phyloP scores from a whole-genome alignment of 1,140 invertebrate genomes.

The Mercenaria mercenaria region DNA sequence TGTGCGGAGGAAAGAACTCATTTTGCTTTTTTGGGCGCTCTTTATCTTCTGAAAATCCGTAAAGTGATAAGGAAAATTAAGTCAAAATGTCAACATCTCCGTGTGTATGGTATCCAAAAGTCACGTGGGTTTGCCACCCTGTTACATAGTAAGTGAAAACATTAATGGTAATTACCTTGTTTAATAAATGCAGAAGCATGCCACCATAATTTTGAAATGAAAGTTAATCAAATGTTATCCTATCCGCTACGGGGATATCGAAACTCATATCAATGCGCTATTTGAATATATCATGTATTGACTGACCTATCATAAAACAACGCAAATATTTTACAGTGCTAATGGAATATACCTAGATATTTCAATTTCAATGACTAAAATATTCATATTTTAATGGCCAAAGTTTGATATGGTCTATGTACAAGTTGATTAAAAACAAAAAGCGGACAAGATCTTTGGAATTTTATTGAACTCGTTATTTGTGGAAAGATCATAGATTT shows the following conservation, averaged over 20 bases:
- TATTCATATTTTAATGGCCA: not conserved
- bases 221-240: not conserved
- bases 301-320: constrained; percentile 14
- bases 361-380: not conserved
- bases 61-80: too few species aligned
- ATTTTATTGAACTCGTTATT: too few species aligned
- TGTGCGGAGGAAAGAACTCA: too few species aligned
- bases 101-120: too few species aligned
- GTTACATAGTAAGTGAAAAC: not conserved
- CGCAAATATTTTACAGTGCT: constrained; percentile 12
- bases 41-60: too few species aligned
- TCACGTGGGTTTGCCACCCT: not conserved
- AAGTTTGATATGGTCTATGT: too few species aligned
- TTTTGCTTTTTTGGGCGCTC: too few species aligned
- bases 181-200: not conserved
- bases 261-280: too few species aligned
- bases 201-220: not conserved
- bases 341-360: not conserved
- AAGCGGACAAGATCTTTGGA: too few species aligned
- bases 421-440: too few species aligned
- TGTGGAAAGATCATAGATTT: too few species aligned
- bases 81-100: too few species aligned
- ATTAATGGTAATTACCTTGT: not conserved
- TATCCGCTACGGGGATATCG: not conserved
- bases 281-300: not conserved